Percentiles rank a stretch among this genome's conserved stretches.
phyloP scores from a whole-genome alignment of 2,113 vertebrate genomes.

The Vidua chalybeata region DNA sequence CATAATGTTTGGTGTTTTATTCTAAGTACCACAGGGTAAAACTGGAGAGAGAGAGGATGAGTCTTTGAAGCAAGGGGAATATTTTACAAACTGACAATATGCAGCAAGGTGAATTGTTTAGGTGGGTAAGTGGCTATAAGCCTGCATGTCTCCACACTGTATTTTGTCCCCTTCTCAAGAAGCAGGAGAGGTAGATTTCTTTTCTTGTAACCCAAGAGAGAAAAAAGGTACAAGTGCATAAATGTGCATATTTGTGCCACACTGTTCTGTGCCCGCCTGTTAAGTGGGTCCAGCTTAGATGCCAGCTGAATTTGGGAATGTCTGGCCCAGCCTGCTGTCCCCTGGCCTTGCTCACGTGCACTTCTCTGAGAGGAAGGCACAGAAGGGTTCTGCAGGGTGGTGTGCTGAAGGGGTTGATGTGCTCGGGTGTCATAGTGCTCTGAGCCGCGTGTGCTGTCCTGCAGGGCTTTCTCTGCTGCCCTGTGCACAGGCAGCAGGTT shows the following conservation, averaged over 20 bases:
- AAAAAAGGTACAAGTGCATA: neutral
- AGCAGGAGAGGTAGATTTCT: neutral
- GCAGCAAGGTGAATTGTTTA: neutral
- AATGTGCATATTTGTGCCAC: fast-evolving
- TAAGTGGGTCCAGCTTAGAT: neutral
- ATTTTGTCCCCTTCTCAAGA: neutral
- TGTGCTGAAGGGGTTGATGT: neutral
- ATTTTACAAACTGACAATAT: neutral
- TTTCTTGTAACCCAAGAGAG: neutral
- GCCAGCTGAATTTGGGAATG: neutral
- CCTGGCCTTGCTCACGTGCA: fast-evolving
- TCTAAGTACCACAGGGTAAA: neutral
- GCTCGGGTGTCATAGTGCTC: neutral
- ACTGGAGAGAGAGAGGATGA: neutral
- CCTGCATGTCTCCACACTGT: neutral
- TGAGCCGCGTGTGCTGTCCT: neutral
- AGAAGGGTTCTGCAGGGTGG: neutral
- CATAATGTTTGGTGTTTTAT: neutral
- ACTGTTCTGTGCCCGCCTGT: neutral
- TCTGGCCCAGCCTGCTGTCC: neutral
- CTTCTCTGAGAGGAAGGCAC: neutral
- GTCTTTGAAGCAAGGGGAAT: neutral
- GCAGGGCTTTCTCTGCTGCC: neutral
- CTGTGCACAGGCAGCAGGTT: neutral
- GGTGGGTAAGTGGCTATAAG: neutral